phyloP scores from a whole-genome alignment of 1,140 invertebrate genomes.

The Phymorhynchus buccinoides region DNA sequence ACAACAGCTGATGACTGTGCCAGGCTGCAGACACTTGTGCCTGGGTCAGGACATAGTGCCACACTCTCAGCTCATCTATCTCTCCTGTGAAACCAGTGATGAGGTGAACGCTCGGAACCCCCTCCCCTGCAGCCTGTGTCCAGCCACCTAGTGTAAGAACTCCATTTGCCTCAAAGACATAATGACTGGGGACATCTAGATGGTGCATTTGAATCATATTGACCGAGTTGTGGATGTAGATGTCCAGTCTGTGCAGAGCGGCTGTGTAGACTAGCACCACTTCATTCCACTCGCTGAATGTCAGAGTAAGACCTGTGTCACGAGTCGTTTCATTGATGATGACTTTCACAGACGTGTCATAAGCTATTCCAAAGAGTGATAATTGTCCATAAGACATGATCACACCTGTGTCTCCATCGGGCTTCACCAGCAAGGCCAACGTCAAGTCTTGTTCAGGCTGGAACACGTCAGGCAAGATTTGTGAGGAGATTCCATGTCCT shows the following conservation, averaged over 20 bases:
- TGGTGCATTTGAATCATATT: background rate
- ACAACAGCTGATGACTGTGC: background rate
- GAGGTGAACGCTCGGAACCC: background rate
- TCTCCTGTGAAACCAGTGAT: slow-evolving; percentile 45
- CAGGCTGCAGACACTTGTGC: slow-evolving; percentile 41
- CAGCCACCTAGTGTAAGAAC: slow-evolving; percentile 37
- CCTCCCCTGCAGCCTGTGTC: slow-evolving; percentile 15
- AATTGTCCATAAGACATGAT: slow-evolving; percentile 47
- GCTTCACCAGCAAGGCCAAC: slow-evolving; percentile 44
- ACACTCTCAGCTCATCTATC: slow-evolving; percentile 51
- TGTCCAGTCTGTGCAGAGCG: slow-evolving; percentile 25
- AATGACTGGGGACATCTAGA: slow-evolving; percentile 9
- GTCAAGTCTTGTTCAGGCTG: slow-evolving; percentile 43
- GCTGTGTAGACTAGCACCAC: slow-evolving; percentile 33
- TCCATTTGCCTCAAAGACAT: slow-evolving; percentile 30
- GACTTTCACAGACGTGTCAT: slow-evolving; percentile 40
- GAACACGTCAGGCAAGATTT: slow-evolving; percentile 42
- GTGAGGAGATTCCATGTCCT: slow-evolving; percentile 37
- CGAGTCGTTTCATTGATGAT: slow-evolving; percentile 32
- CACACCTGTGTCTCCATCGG: slow-evolving; percentile 35
- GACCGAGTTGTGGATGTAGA: slow-evolving; percentile 17
- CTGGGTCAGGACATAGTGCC: slow-evolving; percentile 46
- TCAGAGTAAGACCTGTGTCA: slow-evolving; percentile 44
- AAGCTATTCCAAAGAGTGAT: slow-evolving; percentile 38
- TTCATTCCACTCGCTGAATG: slow-evolving; percentile 42